phyloP scores from a whole-genome alignment of 2,888 invertebrate genomes.

The Eledona agricola region DNA sequence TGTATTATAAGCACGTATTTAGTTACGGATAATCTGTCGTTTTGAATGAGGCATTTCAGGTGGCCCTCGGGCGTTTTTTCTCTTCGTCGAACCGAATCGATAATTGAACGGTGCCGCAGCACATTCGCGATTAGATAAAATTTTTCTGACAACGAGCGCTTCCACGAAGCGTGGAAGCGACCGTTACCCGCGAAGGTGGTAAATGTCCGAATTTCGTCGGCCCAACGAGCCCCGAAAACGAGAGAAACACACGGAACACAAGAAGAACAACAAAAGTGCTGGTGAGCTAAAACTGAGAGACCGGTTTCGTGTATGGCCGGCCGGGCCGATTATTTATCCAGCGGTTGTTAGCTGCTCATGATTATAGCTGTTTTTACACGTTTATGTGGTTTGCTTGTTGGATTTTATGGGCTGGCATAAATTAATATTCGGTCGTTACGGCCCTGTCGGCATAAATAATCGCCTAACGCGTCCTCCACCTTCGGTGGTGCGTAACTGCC shows the following conservation, averaged over 20 bases:
- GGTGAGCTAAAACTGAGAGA: conserved; percentile 41
- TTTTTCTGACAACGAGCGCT: background rate
- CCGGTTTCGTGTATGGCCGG: conserved; percentile 57
- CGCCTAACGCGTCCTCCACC: conserved; percentile 34
- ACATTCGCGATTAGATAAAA: conserved; percentile 4
- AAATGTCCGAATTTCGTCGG: background rate
- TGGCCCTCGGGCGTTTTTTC: conserved; percentile 21
- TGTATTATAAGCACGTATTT: conserved; percentile 41
- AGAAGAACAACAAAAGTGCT: conserved; percentile 32
- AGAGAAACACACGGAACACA: conserved; percentile 24
- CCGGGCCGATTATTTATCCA: conserved; percentile 61
- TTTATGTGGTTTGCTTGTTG: conserved; percentile 61
- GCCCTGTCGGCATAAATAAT: conserved; percentile 39
- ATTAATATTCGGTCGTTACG: conserved; percentile 58
- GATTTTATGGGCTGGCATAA: conserved; percentile 60
- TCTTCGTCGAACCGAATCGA: conserved; percentile 12
- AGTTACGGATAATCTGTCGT: conserved; percentile 42
- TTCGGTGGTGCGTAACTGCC: conserved; percentile 25
- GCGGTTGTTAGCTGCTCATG: conserved; percentile 62
- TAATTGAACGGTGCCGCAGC: conserved; percentile 1
- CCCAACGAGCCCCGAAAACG: conserved; percentile 8
- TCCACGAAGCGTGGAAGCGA: background rate
- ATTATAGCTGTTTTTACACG: conserved; percentile 63
- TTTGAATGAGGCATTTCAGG: conserved; percentile 32
- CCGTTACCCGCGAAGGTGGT: conserved; percentile 13